Evolutionary conservation across 2,888 invertebrate species (phyloP).

Genomic region (Eueremaeus valkanovi): DNA sequence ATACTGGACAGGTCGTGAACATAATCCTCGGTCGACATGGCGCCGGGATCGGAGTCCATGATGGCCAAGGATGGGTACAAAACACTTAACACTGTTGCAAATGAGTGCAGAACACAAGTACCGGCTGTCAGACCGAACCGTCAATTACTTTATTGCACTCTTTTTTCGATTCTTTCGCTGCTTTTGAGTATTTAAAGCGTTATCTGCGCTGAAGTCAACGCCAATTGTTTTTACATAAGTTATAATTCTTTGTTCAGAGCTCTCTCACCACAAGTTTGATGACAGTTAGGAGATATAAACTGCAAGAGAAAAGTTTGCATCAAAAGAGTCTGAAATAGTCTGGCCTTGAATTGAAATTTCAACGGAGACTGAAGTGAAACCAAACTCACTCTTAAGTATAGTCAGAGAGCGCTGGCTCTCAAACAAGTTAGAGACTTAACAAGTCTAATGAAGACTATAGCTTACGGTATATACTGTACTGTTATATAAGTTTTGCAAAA

Average conservation of each 20-base stretch:
- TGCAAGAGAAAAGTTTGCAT: slow-evolving; percentile 19
- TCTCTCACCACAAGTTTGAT: slow-evolving; percentile 13
- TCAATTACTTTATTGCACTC: background rate
- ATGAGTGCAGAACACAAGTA: background rate
- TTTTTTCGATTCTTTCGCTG: too few relatives aligned
- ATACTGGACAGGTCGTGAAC: slow-evolving; percentile 39
- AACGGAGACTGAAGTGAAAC: background rate
- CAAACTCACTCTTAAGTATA: background rate
- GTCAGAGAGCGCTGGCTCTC: background rate
- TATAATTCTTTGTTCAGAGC: background rate
- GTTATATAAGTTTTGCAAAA: background rate
- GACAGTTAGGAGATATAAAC: slow-evolving; percentile 14
- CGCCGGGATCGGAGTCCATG: slow-evolving; percentile 42
- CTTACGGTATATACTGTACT: background rate
- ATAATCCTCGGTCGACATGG: slow-evolving; percentile 42
- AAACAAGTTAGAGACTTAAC: background rate
- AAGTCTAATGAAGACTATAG: background rate
- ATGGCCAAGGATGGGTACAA: background rate
- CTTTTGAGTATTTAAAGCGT: background rate
- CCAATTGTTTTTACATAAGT: slow-evolving; percentile 17
- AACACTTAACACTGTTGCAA: slow-evolving; percentile 20
- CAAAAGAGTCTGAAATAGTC: slow-evolving; percentile 2
- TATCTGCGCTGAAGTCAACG: background rate
- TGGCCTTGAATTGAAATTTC: slow-evolving; percentile 21
- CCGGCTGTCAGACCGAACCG: background rate